These are phyloP conservation scores for Drosophila atripex DNA, from an alignment of 2,888 invertebrate species.

Conservation along the genomic window DNA sequence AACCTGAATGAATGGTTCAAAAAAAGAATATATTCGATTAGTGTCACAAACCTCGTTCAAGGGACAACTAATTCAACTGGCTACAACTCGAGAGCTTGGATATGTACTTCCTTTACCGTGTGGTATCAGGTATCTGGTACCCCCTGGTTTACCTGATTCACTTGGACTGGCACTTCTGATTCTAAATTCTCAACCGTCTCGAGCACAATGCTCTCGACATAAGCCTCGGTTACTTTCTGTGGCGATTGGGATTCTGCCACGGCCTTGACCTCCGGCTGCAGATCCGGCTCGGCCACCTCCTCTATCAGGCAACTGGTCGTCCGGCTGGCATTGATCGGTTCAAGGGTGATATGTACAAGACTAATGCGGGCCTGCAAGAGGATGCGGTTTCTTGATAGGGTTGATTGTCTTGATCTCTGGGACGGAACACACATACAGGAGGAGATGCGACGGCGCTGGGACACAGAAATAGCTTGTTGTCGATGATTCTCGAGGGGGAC, in stretches of 20 bases:
- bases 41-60: neutral
- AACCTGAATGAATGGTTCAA: constrained; percentile 41
- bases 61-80: constrained; percentile 44
- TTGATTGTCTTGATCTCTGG: constrained; percentile 23
- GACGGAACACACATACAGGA: constrained; percentile 27
- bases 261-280: constrained; percentile 44
- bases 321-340: constrained; percentile 73
- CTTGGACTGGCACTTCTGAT: constrained; percentile 25
- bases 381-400: constrained; percentile 29
- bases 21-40: neutral
- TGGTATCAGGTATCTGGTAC: neutral
- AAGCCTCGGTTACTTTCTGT: constrained; percentile 30
- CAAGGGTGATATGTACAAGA: constrained; percentile 82
- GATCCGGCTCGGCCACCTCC: constrained; percentile 47
- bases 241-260: constrained; percentile 27
- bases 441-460: constrained; percentile 16
- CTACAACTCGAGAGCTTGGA: constrained; percentile 44
- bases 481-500: constrained; percentile 23
- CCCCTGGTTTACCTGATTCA: constrained; percentile 59
- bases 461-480: constrained; percentile 22
- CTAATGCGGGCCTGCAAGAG: constrained; percentile 82
- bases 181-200: constrained; percentile 56
- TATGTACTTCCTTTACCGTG: neutral
- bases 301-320: constrained; percentile 48
- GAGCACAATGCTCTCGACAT: constrained; percentile 63